Evolutionary conservation across 2,888 invertebrate species (phyloP).

Genomic region (Cosmia pyralina): DNA sequence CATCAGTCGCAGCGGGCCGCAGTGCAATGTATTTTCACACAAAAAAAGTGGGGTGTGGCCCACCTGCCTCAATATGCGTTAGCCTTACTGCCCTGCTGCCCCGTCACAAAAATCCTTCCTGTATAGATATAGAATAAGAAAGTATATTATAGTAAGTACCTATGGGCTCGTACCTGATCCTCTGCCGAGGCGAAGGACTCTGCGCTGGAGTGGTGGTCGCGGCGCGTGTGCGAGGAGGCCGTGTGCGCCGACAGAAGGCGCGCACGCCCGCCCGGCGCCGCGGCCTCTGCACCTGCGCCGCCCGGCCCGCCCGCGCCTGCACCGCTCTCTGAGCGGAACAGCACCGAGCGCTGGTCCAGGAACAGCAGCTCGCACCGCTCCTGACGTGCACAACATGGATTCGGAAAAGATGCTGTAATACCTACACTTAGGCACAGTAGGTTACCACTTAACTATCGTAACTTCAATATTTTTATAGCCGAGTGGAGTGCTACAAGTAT

Average conservation of each 20-base stretch:
- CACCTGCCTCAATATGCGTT: too few species aligned
- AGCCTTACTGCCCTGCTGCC: not conserved
- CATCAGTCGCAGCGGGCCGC: too few species aligned
- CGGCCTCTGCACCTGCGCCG: slow-evolving; percentile 68
- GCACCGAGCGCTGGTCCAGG: slow-evolving; percentile 96
- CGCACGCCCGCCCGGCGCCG: slow-evolving; percentile 76
- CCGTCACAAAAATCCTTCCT: not conserved
- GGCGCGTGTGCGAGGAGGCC: slow-evolving; percentile 83
- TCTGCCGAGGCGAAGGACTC: slow-evolving; percentile 99
- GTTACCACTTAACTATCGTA: not conserved
- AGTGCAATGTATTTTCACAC: not conserved
- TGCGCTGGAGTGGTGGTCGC: slow-evolving; percentile 95
- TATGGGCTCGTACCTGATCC: slow-evolving; percentile 92
- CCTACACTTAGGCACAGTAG: not conserved
- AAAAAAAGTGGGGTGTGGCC: too few species aligned
- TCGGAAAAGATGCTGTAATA: too few species aligned
- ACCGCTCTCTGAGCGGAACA: slow-evolving; percentile 95
- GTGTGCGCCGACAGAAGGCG: slow-evolving; percentile 86
- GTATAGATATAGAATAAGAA: not conserved
- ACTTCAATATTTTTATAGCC: not conserved
- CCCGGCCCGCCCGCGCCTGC: slow-evolving; percentile 78
- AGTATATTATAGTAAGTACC: too few species aligned
- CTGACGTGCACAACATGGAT: slow-evolving; percentile 82
- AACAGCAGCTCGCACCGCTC: slow-evolving; percentile 96
- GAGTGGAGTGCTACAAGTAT: not conserved